Evolutionary conservation across 2,888 invertebrate species (phyloP).

Genomic region (Drosophila kanekoi): DNA sequence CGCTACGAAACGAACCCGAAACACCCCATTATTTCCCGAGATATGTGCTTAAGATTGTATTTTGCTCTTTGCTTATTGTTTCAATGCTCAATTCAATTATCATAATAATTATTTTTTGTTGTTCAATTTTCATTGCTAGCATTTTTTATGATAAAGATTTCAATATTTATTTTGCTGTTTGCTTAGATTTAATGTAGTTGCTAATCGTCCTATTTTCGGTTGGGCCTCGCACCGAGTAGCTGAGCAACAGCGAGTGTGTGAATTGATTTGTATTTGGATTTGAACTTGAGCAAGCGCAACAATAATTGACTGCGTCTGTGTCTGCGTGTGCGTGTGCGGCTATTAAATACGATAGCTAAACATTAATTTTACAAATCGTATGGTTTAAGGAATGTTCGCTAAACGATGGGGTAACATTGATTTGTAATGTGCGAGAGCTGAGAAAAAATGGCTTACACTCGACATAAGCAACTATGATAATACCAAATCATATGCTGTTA

Average conservation of each 20-base stretch:
- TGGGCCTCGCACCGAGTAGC: conserved; percentile 4
- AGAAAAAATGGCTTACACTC: neutral
- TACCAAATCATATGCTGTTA: neutral
- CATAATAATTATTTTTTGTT: conserved; percentile 43
- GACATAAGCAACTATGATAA: neutral
- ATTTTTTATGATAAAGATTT: conserved; percentile 13
- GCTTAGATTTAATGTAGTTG: conserved; percentile 47
- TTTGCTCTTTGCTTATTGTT: conserved; percentile 32
- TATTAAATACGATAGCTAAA: conserved; percentile 31
- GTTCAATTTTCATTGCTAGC: conserved; percentile 43
- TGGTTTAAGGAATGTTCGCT: conserved; percentile 18
- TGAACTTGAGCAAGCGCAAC: conserved; percentile 27
- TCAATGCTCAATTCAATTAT: conserved; percentile 51
- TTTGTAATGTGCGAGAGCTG: conserved; percentile 16
- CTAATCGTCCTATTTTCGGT: conserved; percentile 43
- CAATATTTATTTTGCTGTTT: conserved; percentile 52
- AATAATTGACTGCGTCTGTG: conserved; percentile 17
- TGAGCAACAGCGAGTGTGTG: conserved; percentile 20
- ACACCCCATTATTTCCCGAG: conserved; percentile 21
- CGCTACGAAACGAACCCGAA: conserved; percentile 14
- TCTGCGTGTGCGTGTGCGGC: neutral
- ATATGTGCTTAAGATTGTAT: conserved; percentile 16
- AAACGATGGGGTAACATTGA: conserved; percentile 33
- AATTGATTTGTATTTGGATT: conserved; percentile 53
- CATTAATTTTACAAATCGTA: conserved; percentile 33